A percentile compares a stretch with the other conserved stretches of the same genome.
These are phyloP conservation scores for Pygoscelis adeliae DNA, from an alignment of 2,113 vertebrate genomes.

Conservation along the genomic window DNA sequence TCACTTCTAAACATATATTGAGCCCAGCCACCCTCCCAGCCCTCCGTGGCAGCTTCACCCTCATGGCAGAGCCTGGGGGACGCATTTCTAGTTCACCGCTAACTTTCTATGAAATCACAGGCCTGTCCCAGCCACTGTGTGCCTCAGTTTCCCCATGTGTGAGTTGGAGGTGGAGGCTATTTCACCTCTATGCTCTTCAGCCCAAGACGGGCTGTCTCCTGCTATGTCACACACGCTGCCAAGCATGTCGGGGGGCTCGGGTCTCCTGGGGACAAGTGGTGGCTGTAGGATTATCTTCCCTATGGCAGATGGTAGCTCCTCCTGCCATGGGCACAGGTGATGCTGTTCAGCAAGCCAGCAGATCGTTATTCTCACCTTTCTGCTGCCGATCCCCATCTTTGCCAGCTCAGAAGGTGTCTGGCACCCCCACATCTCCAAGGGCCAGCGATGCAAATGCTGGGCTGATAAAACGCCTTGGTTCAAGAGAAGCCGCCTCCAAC, in stretches of 20 bases:
- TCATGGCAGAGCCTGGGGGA: neutral
- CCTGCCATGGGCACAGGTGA: neutral
- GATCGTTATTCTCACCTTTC: neutral
- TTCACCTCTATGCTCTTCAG: neutral
- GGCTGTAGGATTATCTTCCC: neutral
- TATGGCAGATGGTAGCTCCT: neutral
- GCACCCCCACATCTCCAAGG: neutral
- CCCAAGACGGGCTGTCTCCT: neutral
- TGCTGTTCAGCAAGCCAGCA: neutral
- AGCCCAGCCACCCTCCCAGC: neutral
- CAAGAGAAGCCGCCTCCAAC: neutral
- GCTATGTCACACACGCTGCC: neutral
- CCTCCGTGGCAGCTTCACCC: neutral
- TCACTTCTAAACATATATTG: neutral
- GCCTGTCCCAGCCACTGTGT: accelerated
- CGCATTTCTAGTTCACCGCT: neutral
- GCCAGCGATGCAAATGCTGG: neutral
- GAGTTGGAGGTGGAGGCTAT: neutral
- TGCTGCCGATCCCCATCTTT: neutral
- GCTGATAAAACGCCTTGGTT: neutral
- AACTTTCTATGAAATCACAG: too few species aligned
- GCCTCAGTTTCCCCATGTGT: neutral
- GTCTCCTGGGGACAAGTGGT: neutral
- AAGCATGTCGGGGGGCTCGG: accelerated
- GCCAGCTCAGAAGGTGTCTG: neutral